Evolutionary conservation across 2,113 vertebrate species (phyloP).

Genomic region (Synodontis membranacea): DNA sequence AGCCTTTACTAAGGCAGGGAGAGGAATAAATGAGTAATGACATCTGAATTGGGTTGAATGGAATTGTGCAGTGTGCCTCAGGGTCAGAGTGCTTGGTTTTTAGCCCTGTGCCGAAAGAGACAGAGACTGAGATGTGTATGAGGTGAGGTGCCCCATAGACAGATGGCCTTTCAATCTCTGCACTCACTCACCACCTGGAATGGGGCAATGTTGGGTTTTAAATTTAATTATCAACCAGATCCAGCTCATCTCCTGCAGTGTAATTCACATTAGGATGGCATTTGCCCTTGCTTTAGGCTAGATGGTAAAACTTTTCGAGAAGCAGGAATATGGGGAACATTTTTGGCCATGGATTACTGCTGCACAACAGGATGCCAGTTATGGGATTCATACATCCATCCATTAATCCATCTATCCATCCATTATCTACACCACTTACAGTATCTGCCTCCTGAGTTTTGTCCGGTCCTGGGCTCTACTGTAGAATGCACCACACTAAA

Average conservation of each 20-base stretch:
- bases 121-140: background rate
- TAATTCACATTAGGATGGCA: constrained; percentile 22
- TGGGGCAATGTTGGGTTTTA: constrained; percentile 28
- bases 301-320: constrained; percentile 23
- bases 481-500: no score
- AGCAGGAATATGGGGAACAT: constrained; percentile 21
- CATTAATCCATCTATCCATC: no score
- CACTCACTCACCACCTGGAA: constrained; percentile 19
- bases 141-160: background rate
- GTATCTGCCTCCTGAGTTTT: no score
- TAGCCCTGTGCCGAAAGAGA: background rate
- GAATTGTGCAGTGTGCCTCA: background rate
- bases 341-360: background rate
- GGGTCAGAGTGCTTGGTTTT: constrained; percentile 8
- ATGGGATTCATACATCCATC: no score
- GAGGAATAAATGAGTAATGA: constrained; percentile 35
- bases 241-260: constrained; percentile 36
- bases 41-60: background rate
- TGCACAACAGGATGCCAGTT: background rate
- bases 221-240: constrained; percentile 43
- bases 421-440: no score
- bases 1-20: background rate
- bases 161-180: constrained; percentile 21
- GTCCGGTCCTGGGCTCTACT: no score
- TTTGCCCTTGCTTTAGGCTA: constrained; percentile 32